These are phyloP conservation scores for Todus mexicanus DNA, from an alignment of 2,797 vertebrate genomes.

Conservation along the genomic window DNA sequence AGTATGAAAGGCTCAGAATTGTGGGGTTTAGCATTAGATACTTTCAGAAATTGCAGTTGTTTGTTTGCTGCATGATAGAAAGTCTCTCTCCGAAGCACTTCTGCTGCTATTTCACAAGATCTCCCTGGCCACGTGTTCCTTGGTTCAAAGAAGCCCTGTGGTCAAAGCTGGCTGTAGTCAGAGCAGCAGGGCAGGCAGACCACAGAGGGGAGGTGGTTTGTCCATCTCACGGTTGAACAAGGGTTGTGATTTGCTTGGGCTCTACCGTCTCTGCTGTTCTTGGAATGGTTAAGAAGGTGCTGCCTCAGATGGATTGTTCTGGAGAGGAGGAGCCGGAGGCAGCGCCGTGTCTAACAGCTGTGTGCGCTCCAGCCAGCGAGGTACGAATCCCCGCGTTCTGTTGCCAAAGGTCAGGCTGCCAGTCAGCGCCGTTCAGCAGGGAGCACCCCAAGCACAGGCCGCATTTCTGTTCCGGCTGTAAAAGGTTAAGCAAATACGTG, in stretches of 20 bases:
- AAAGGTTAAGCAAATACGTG: no score
- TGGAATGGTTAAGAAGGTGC: background rate
- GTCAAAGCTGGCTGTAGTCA: background rate
- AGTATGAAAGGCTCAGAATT: background rate
- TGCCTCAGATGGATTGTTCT: background rate
- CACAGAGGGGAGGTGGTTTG: background rate
- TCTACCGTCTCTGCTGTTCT: background rate
- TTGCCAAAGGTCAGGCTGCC: no score
- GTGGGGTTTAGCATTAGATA: background rate
- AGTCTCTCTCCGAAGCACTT: background rate
- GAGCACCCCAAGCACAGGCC: no score
- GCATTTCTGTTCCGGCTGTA: no score
- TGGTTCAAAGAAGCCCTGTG: background rate
- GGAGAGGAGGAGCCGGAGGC: no score
- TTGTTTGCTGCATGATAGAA: background rate
- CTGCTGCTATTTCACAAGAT: background rate
- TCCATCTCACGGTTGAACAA: background rate
- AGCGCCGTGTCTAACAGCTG: no score
- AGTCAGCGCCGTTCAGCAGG: no score
- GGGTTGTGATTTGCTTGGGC: background rate
- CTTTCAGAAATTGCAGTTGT: background rate
- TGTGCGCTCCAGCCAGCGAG: no score
- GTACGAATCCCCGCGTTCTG: no score
- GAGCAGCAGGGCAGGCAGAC: background rate
- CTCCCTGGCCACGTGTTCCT: background rate